A percentile compares a stretch with the other conserved stretches of the same genome.
phyloP scores from a whole-genome alignment of 1,140 invertebrate species.

The Drosophila sulfurigaster region DNA sequence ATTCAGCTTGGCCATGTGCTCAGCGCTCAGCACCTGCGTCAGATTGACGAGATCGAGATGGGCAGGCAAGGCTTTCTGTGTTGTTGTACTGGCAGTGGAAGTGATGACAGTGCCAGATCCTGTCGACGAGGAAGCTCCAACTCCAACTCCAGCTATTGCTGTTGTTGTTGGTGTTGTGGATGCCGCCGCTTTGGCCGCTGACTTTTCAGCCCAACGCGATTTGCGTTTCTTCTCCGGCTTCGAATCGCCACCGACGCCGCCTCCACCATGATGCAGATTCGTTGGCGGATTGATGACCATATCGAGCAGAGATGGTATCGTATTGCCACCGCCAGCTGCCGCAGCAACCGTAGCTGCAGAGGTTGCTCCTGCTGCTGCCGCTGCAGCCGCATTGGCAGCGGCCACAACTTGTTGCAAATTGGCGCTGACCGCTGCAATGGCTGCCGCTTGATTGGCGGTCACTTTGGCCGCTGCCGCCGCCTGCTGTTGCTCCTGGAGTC shows the following conservation, averaged over 20 bases:
- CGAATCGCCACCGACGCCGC: constrained; percentile 34
- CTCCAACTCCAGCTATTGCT: neutral
- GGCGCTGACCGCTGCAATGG: constrained; percentile 13
- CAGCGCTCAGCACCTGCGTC: constrained; percentile 86
- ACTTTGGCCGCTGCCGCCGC: constrained; percentile 35
- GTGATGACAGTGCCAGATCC: neutral
- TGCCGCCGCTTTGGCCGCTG: constrained; percentile 20
- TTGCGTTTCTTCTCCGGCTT: constrained; percentile 86
- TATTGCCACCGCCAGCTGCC: neutral
- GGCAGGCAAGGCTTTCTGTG: constrained; percentile 41
- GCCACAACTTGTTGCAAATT: constrained; percentile 28
- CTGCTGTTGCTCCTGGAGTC: constrained; percentile 60
- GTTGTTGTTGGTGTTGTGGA: neutral
- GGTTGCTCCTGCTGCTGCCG: neutral
- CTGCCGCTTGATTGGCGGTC: constrained; percentile 10
- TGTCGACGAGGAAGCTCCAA: neutral
- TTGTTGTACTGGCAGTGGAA: neutral
- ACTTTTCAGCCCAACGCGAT: constrained; percentile 86
- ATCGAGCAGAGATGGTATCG: constrained; percentile 78
- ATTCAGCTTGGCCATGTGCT: constrained; percentile 86
- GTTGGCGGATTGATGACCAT: constrained; percentile 80
- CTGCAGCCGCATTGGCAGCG: constrained; percentile 6
- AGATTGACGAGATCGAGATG: constrained; percentile 87
- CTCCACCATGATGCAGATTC: constrained; percentile 23
- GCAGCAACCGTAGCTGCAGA: neutral